Percentiles rank a stretch among this genome's conserved stretches.
These are phyloP conservation scores for Drosophila antonietae DNA, from an alignment of 2,888 invertebrate species.

Conservation along the genomic window DNA sequence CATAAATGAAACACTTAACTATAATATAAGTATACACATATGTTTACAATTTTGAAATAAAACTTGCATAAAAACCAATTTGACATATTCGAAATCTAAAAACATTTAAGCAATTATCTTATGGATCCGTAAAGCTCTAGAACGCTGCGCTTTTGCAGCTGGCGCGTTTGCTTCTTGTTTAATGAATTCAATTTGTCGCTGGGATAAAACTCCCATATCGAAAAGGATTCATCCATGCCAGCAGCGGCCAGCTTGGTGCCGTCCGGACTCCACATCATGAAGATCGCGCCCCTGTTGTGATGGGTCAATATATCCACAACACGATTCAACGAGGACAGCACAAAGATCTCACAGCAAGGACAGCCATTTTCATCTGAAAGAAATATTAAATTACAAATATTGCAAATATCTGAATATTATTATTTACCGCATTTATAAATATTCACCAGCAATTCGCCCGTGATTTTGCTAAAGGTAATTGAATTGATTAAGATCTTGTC, in stretches of 20 bases:
- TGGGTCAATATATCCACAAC: constrained; percentile 81
- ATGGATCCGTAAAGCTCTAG: constrained; percentile 21
- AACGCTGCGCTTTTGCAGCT: constrained; percentile 5
- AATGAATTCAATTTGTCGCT: constrained; percentile 21
- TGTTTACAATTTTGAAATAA: constrained; percentile 65
- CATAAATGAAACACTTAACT: constrained; percentile 42
- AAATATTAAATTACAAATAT: not conserved
- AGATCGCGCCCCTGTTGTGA: constrained; percentile 78
- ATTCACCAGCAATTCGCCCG: constrained; percentile 84
- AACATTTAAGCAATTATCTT: constrained; percentile 11
- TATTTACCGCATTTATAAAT: constrained; percentile 68
- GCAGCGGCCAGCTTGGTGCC: constrained; percentile 82
- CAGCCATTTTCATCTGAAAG: constrained; percentile 60
- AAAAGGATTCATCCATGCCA: constrained; percentile 84
- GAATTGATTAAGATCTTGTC: constrained; percentile 76
- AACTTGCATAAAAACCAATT: constrained; percentile 21
- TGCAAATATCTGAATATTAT: not conserved
- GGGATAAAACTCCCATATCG: constrained; percentile 84
- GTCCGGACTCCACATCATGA: constrained; percentile 83
- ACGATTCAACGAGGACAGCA: constrained; percentile 82
- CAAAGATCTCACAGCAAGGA: constrained; percentile 75
- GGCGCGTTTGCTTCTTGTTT: not conserved
- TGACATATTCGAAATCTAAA: constrained; percentile 14
- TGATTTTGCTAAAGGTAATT: constrained; percentile 84
- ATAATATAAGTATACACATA: constrained; percentile 44